Evolutionary conservation across 2,797 vertebrate genomes (phyloP), one percentile per base, ranked within the genome.

Genomic region (Alcedo quadribrachys): DNA sequence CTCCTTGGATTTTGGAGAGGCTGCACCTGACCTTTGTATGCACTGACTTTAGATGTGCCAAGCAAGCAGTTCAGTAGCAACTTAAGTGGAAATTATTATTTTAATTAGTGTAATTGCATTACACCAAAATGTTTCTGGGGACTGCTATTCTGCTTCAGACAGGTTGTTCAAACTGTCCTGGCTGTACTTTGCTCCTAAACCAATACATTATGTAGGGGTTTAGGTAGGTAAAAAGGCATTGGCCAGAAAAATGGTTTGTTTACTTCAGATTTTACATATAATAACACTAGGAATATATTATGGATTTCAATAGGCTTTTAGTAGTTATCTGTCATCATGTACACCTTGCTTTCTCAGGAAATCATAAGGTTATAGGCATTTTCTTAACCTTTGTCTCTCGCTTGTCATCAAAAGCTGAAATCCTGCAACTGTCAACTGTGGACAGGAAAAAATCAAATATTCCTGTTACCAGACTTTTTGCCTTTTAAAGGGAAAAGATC

Each of bases 61-160:
- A 92, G 83, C 76, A 94, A 91, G 85, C 93, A 94, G 86, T 89
- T 92, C 58, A 74, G 83, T 73, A 95, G 54, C 85, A 89, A 95
- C 58, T 50, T 71, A 94, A 95, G 91, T 87, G 80, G 91, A 96
- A 97, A 92, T 85, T 83, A 93, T 95, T 75, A 65, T 90, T 95
- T 92, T 94, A 93, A 94, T 96, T 89, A 86, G 71, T 83, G 42
- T 92, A 91, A 93, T 71, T 94, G 89, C 81, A 90, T 92, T 78
- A 92, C 30, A 73, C 78, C 46, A 16, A 78, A 82, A 65, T 68
- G 65, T 18, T 87, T 74, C 33, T 30, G 54, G 77, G 69, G 81
- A 69, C 81, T 68, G 46, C 69, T 87, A 37, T 92, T 92, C 54
- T 87, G 58, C 71, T 92, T 95, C 71, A 84, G 32, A 43, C 73